phyloP scores from a whole-genome alignment of 2,797 vertebrate species.

The Sylvilagus floridanus region DNA sequence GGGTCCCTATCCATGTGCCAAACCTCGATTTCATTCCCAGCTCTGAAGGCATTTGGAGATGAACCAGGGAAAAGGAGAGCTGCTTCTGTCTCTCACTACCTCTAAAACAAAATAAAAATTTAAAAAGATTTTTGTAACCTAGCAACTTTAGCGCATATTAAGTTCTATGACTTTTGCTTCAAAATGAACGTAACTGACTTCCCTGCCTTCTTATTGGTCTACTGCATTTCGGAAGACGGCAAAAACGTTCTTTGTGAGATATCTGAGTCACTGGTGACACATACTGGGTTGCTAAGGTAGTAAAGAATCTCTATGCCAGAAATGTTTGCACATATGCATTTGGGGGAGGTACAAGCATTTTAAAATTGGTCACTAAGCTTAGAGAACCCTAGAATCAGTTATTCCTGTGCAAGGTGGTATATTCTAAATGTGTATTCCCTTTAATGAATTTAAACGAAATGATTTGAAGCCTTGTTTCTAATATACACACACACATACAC shows the following conservation, averaged over 20 bases:
- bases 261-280: neutral
- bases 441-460: conserved; percentile 34
- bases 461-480: neutral
- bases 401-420: neutral
- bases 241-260: conserved; percentile 32
- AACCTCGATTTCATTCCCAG: no score
- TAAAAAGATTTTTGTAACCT: neutral
- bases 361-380: neutral
- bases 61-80: no score
- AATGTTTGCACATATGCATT: neutral
- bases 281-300: neutral
- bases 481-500: neutral
- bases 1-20: no score
- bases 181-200: neutral
- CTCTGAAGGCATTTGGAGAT: no score
- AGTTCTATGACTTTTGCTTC: neutral
- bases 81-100: no score
- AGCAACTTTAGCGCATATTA: neutral
- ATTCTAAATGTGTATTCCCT: neutral
- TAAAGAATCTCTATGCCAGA: neutral
- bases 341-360: neutral
- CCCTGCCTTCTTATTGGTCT: neutral
- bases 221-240: conserved; percentile 20
- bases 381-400: neutral
- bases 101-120: no score